Conservation (phyloP, 2,888 invertebrate genomes). For the Chymomyza fuscimana region DNA sequence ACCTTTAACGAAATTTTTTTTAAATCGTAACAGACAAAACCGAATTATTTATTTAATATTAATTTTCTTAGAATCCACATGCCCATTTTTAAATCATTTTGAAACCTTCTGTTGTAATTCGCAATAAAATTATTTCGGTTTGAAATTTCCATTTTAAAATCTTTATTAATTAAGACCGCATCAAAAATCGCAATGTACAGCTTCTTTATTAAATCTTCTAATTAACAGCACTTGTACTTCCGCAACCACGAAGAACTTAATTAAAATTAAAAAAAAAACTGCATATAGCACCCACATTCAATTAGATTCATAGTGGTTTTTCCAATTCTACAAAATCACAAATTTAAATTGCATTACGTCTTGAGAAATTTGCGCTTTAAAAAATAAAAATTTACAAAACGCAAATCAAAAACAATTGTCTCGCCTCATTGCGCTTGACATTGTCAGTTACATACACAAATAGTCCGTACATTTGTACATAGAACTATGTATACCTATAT, state of each 20-base stretch:
- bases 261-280: not conserved
- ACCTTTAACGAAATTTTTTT: no score
- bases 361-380: not conserved
- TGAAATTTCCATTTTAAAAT: no score
- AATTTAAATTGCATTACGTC: not conserved
- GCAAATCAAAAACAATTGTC: constrained; percentile 65
- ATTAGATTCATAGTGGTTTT: not conserved
- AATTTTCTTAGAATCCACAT: no score
- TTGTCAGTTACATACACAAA: constrained; percentile 37
- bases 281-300: not conserved
- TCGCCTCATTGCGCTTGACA: constrained; percentile 71
- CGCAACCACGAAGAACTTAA: not conserved
- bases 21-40: no score
- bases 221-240: not conserved
- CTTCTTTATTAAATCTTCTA: no score
- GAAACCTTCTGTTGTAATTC: no score
- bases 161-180: no score
- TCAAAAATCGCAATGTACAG: no score
- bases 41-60: no score
- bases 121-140: no score
- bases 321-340: not conserved
- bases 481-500: constrained; percentile 25
- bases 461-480: not conserved
- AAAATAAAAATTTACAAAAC: constrained; percentile 37
- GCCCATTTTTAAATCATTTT: no score